Evolutionary conservation across 2,797 vertebrate species (phyloP).

Genomic region (Dromococcyx pavoninus): DNA sequence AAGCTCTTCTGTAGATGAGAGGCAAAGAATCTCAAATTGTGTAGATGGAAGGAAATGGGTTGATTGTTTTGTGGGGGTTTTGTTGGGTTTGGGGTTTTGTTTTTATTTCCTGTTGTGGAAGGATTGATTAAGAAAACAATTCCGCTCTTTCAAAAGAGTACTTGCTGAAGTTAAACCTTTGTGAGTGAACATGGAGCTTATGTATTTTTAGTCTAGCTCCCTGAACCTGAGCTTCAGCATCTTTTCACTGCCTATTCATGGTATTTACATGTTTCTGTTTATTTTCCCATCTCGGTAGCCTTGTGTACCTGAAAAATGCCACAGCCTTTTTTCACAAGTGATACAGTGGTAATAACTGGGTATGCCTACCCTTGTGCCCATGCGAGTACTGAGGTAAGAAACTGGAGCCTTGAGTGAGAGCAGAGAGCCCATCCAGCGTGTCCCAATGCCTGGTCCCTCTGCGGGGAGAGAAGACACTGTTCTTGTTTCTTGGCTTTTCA

Average conservation of each 20-base stretch:
- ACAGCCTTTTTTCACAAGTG: accelerated
- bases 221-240: neutral
- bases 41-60: neutral
- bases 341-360: neutral
- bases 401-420: neutral
- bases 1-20: neutral
- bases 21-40: neutral
- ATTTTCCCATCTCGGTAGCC: neutral
- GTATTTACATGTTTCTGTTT: accelerated
- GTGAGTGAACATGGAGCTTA: neutral
- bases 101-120: neutral
- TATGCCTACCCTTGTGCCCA: accelerated
- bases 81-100: neutral
- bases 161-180: neutral
- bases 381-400: neutral
- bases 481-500: neutral
- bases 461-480: neutral
- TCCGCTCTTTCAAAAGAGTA: neutral
- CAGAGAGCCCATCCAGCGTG: accelerated
- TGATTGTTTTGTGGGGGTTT: neutral
- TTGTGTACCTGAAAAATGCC: neutral
- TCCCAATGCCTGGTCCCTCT: neutral
- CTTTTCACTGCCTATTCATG: neutral
- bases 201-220: neutral
- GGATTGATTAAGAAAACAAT: neutral